Percentiles rank a stretch among this genome's conserved stretches.
Evolutionary conservation across 2,113 vertebrate species (phyloP).

Genomic region (Axis porcinus): DNA sequence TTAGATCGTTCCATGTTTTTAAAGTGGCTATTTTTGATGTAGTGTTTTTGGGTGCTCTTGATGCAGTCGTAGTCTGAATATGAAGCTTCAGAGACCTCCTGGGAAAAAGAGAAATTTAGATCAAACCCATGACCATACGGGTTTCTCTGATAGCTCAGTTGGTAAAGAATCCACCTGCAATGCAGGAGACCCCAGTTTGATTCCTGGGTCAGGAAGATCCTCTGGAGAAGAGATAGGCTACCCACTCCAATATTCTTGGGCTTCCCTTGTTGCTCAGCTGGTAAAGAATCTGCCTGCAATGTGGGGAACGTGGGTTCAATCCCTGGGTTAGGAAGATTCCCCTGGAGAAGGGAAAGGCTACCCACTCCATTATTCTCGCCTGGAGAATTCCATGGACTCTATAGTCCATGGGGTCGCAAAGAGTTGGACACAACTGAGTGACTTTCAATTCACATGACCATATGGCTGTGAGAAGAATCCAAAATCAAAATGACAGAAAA

Average conservation of each 20-base stretch:
- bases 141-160: neutral
- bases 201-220: neutral
- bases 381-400: neutral
- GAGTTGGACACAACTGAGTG: neutral
- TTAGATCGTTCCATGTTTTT: neutral
- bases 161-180: neutral
- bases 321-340: neutral
- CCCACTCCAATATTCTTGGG: neutral
- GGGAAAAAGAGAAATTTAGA: neutral
- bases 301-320: neutral
- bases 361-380: neutral
- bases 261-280: neutral
- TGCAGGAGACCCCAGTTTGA: neutral
- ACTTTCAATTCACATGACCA: neutral
- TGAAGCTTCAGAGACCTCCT: neutral
- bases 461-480: neutral
- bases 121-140: neutral
- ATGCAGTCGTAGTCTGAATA: neutral
- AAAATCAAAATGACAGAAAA: constrained; percentile 15
- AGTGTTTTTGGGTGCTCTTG: neutral
- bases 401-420: neutral
- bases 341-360: neutral
- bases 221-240: neutral
- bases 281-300: neutral
- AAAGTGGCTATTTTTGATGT: neutral